phyloP scores from a whole-genome alignment of 2,888 invertebrate species.

The Polietes domitor region DNA sequence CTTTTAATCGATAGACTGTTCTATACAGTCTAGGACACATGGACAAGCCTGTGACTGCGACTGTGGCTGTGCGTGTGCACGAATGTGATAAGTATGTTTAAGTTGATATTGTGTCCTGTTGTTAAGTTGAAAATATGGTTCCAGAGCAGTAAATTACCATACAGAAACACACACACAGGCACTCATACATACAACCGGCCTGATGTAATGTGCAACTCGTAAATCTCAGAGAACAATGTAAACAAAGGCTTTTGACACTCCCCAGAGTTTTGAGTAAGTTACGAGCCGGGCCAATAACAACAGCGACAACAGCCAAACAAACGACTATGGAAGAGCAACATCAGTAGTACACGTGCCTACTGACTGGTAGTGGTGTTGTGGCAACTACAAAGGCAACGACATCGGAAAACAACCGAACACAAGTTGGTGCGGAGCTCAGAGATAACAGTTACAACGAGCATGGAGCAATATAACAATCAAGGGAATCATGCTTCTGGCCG shows the following conservation, averaged over 20 bases:
- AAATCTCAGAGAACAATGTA: constrained; percentile 60
- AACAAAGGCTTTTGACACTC: constrained; percentile 63
- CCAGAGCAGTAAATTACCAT: constrained; percentile 60
- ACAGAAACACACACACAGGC: constrained; percentile 9
- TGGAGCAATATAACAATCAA: not conserved
- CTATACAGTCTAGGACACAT: too few relatives aligned
- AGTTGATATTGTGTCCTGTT: constrained; percentile 41
- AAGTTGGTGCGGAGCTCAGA: not conserved
- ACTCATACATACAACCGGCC: constrained; percentile 41
- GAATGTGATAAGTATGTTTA: constrained; percentile 7
- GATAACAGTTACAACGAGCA: not conserved
- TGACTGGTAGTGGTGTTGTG: too few relatives aligned
- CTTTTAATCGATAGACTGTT: not conserved
- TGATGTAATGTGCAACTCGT: constrained; percentile 58
- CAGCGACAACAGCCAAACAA: not conserved
- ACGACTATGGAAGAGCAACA: not conserved
- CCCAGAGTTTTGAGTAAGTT: constrained; percentile 61
- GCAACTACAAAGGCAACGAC: not conserved
- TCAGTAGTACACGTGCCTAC: not conserved
- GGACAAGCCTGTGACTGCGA: too few relatives aligned
- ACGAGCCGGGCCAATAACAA: constrained; percentile 49
- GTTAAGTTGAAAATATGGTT: constrained; percentile 53
- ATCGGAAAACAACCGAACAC: not conserved
- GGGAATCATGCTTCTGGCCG: not conserved
- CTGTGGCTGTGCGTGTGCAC: not conserved